phyloP scores from a whole-genome alignment of 2,113 vertebrate genomes.

The Nannobrachium achirus region DNA sequence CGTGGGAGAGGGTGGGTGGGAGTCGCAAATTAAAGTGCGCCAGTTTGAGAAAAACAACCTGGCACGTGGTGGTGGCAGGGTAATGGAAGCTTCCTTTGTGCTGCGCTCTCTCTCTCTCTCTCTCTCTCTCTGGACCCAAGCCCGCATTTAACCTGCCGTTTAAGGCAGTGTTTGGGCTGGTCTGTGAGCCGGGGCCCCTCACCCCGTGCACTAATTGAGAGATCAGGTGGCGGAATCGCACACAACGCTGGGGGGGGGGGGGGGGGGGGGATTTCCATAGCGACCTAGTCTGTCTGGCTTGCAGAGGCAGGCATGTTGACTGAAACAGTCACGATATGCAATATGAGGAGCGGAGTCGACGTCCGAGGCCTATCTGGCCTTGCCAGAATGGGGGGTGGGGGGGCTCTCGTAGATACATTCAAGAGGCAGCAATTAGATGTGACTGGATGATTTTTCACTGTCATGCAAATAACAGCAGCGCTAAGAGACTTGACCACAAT shows the following conservation, averaged over 20 bases:
- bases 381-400: constrained; percentile 30
- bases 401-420: constrained; percentile 22
- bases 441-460: constrained; percentile 52
- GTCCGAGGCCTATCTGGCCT: constrained; percentile 18
- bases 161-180: constrained; percentile 33
- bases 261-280: constrained; percentile 19
- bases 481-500: constrained; percentile 27
- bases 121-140: not conserved
- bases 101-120: too few relatives aligned
- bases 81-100: constrained; percentile 59
- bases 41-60: constrained; percentile 37
- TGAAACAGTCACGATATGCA: constrained; percentile 26
- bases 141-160: constrained; percentile 43
- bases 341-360: constrained; percentile 24
- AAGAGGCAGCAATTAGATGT: constrained; percentile 39
- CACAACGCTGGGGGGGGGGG: constrained; percentile 5
- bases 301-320: constrained; percentile 22
- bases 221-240: constrained; percentile 47
- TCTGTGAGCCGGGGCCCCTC: constrained; percentile 23
- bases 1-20: not conserved
- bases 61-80: constrained; percentile 15
- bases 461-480: constrained; percentile 35
- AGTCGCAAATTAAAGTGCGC: constrained; percentile 46
- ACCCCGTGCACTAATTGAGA: constrained; percentile 36
- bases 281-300: constrained; percentile 10